phyloP scores from a whole-genome alignment of 2,113 vertebrate species.

The Atlantisia rogersi region DNA sequence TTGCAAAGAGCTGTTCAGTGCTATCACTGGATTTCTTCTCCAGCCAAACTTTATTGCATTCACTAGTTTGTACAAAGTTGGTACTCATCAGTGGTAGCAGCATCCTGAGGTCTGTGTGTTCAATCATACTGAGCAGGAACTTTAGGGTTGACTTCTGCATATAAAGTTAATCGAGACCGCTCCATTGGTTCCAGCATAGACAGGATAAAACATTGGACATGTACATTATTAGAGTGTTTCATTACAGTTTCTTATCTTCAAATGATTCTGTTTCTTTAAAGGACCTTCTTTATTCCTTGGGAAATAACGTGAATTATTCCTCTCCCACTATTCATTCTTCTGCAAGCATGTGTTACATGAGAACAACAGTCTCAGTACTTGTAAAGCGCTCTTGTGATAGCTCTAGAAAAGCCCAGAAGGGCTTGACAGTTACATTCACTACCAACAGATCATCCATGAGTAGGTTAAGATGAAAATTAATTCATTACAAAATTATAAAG shows the following conservation, averaged over 20 bases:
- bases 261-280: not conserved
- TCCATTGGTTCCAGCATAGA: not conserved
- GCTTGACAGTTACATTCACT: not conserved
- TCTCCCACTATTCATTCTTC: not conserved
- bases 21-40: not conserved
- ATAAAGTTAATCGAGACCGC: not conserved
- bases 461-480: not conserved
- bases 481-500: conserved; percentile 11
- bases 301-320: not conserved
- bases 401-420: not conserved
- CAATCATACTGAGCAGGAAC: not conserved
- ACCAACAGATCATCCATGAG: not conserved
- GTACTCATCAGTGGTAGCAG: not conserved
- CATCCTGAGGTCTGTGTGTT: not conserved
- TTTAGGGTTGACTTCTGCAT: not conserved
- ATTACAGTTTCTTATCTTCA: not conserved
- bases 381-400: not conserved
- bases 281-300: not conserved
- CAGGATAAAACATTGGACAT: not conserved
- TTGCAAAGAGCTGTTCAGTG: not conserved
- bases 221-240: not conserved
- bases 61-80: not conserved
- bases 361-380: not conserved
- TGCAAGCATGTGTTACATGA: not conserved
- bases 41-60: not conserved